Percentiles rank a stretch among this genome's conserved stretches.
These are phyloP conservation scores for Porites australiensis DNA, from an alignment of 64 coral and sea anemone species.

Conservation along the genomic window DNA sequence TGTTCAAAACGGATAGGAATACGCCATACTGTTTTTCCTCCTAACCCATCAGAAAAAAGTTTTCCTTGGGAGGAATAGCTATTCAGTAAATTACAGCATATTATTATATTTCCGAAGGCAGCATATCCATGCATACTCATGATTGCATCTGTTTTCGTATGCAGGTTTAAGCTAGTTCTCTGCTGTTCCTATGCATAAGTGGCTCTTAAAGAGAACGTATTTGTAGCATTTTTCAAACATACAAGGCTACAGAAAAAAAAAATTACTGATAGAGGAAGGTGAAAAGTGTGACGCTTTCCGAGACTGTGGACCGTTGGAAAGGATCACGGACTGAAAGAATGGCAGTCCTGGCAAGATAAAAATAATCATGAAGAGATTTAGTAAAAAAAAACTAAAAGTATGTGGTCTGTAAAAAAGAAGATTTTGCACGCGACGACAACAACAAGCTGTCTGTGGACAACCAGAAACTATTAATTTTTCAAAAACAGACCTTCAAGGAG, in stretches of 20 bases:
- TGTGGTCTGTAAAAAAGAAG: not conserved
- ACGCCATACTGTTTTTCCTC: not conserved
- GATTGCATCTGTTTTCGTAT: no score
- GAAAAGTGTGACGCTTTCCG: constrained; percentile 1
- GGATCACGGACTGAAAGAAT: not conserved
- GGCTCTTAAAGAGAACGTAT: not conserved
- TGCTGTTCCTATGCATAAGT: not conserved
- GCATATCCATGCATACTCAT: not conserved
- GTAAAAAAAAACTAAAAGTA: not conserved
- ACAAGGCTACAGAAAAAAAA: not conserved
- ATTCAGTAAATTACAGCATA: not conserved
- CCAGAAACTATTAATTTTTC: constrained; percentile 1
- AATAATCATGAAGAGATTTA: not conserved
- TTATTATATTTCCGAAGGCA: not conserved
- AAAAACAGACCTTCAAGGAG: no score
- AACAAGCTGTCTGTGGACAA: not conserved
- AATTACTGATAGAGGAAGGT: not conserved
- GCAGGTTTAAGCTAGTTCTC: not conserved
- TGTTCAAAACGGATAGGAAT: not conserved
- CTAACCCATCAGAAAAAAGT: constrained; percentile 1
- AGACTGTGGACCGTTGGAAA: not conserved
- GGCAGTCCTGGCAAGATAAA: not conserved
- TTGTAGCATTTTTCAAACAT: not conserved
- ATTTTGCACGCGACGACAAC: constrained; percentile 1
- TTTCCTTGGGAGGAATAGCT: not conserved